Evolutionary conservation across 1,140 invertebrate genomes (phyloP), one percentile per base, ranked within the genome.

Genomic region (Diplogasteroides magnus): DNA sequence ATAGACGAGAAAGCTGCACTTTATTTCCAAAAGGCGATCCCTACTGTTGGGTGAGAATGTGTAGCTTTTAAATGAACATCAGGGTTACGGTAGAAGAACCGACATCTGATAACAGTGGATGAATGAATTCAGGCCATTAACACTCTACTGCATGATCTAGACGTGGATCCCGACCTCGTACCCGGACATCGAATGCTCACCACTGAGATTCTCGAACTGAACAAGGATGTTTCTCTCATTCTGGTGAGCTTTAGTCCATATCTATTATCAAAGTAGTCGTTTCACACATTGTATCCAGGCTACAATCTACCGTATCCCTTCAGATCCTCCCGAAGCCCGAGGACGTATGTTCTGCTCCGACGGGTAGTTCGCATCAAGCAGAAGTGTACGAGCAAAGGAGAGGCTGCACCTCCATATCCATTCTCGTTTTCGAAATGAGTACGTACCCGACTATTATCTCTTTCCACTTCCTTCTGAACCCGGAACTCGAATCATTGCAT

Each of bases 401-500:
- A 31, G 37, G 75, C 15, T 76, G 74, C 26, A 68, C 60, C 48
- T 62, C 70, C 59, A 61, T 76, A 2, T 70, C 74, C 1, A 62
- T 76, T 19, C 73, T 69, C 2, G 69, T 75, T 1, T 76, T 76
- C 61, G 74, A 76, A 31, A 66, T 76, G 69, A 66, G 74, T 76
- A 67, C 61, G 72, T 55, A 19, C 15, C 37, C 6, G 37, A 6
- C 19, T 11, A 11, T 48, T 48, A 11, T 48, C 37, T 48, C 37
- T 6, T 48, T 48, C 37, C 19, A 48, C 37, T 48, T 48, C 19
- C 19, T 48, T n/a, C n/a, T n/a, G n/a, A n/a, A n/a, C n/a, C n/a
- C n/a, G n/a, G n/a, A n/a, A n/a, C n/a, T n/a, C n/a, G n/a, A n/a
- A n/a, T n/a, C n/a, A n/a, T n/a, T n/a, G n/a, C n/a, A n/a, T n/a